Percentiles rank a stretch among this genome's conserved stretches.
Evolutionary conservation across 1,140 invertebrate genomes (phyloP).

Genomic region (Holcopasites calliopsidis): DNA sequence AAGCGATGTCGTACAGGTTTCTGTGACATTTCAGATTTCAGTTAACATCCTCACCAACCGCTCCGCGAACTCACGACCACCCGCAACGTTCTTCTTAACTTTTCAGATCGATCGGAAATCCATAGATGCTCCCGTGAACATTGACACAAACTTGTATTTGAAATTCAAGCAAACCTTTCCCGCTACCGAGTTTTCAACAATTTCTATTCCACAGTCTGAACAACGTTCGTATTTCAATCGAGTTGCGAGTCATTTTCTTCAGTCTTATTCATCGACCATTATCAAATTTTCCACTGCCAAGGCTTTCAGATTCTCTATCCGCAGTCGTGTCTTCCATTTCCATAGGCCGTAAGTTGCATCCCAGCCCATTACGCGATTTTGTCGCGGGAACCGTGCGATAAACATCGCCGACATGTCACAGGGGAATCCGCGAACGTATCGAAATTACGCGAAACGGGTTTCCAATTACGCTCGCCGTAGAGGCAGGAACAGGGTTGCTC

Average conservation of each 20-base stretch:
- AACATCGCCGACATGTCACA: constrained; percentile 10
- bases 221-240: too few species aligned
- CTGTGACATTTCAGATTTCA: constrained; percentile 51
- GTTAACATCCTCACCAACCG: constrained; percentile 17
- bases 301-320: too few species aligned
- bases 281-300: too few species aligned
- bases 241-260: too few species aligned
- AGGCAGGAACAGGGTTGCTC: neutral
- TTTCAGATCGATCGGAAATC: neutral
- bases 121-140: neutral
- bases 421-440: constrained; percentile 50
- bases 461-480: constrained; percentile 55
- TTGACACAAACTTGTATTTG: too few species aligned
- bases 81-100: neutral
- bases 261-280: too few species aligned
- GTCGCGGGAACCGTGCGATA: neutral
- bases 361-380: too few species aligned
- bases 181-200: too few species aligned
- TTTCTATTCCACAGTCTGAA: too few species aligned
- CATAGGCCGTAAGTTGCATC: too few species aligned
- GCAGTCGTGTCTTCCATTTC: too few species aligned
- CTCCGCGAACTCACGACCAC: constrained; percentile 11
- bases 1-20: constrained; percentile 20
- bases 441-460: constrained; percentile 63
- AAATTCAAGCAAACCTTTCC: too few species aligned